Base-by-base conservation (phyloP, 2,888 invertebrate species). In the Campoplex nolae region DNA sequence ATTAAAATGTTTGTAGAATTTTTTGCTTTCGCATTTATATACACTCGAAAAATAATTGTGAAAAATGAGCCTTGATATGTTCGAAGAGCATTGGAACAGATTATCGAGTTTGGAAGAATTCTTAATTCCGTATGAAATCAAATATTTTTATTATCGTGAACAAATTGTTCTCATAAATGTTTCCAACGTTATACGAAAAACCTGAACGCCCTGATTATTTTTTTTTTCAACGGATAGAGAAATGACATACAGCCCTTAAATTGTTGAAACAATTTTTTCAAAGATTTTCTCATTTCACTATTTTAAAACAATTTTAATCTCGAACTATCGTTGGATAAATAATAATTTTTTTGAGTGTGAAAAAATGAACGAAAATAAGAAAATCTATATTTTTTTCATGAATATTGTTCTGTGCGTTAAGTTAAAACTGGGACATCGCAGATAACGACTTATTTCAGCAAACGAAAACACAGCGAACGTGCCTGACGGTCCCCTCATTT, bases 401-500 rank as follows among this genome's bases (percentile, higher is more conserved):
- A 32, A 62, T 62, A 62, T 32, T 32, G 32, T 11, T 58, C 32
- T 62, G 62, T 62, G 62, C 32, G 62, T 62, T 62, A 32, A 3
- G 32, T 62, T 7, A 2, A 62, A 32, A 62, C 45, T 58, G 68
- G 75, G 74, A 56, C 75, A 35, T 82, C 58, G 58, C 32, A 65
- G 62, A 70, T 76, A 45, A 56, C 38, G 62, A 54, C 3, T 56
- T 35, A 54, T 85, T 58, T 65, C 54, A 62, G 79, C 78, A 73
- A 56, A 79, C 71, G 79, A 89, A 89, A 88, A 88, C 89, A 89
- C 88, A 88, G 85, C 84, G 87, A 89, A 88, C 89, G 86, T 89
- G 89, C 35, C 82, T 73, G 67, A 84, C 80, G 79, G 71, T 83
- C 73, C 35, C 74, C 62, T 76, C 9, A 62, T 58, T 45, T 65